Evolutionary conservation across 1,140 invertebrate genomes (phyloP), one percentile per base, ranked within the genome.

Genomic region (Trissolcus basalis): DNA sequence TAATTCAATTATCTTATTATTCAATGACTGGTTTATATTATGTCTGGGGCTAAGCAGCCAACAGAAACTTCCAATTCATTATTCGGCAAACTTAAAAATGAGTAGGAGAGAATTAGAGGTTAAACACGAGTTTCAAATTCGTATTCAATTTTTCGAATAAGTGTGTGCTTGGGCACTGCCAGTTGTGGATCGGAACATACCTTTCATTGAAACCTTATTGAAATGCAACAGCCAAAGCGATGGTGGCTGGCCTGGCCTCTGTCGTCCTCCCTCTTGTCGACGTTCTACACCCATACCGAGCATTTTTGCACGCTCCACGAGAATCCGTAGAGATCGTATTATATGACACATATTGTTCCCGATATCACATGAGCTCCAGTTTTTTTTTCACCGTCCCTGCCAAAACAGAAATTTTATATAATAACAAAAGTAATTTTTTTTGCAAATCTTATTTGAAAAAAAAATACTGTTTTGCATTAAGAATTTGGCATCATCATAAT

Each of bases 191-290:
- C 75, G 78, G 61, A 78, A 79, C 56, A 55, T 81, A 73, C 77
- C 81, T 84, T 83, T 83, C 82, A 83, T 85, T 85, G 82, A 83
- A 83, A 84, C 70, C 81, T 82, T 77, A 85, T 84, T 84, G 78
- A 74, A 81, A 85, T 84, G 78, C 83, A 80, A 60, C 64, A 49
- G 67, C 77, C 59, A 70, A 80, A 65, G 56, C 73, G 51, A 79
- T 75, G 80, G 80, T 80, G 72, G 76, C 61, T 67, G 58, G 64
- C 79, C 53, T 73, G 70, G 60, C 78, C 73, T 64, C 59, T 65
- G 69, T 72, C 55, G 55, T 68, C 45, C 55, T 58, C 55, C 63
- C 45, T 59, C 50, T 41, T 36, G 65, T 83, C 60, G 64, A 68
- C 61, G 71, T 58, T 76, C 53, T 71, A 72, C 76, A 81, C 74